Evolutionary conservation across 2,888 invertebrate genomes (phyloP).

Genomic region (Cheilosia scutellata): DNA sequence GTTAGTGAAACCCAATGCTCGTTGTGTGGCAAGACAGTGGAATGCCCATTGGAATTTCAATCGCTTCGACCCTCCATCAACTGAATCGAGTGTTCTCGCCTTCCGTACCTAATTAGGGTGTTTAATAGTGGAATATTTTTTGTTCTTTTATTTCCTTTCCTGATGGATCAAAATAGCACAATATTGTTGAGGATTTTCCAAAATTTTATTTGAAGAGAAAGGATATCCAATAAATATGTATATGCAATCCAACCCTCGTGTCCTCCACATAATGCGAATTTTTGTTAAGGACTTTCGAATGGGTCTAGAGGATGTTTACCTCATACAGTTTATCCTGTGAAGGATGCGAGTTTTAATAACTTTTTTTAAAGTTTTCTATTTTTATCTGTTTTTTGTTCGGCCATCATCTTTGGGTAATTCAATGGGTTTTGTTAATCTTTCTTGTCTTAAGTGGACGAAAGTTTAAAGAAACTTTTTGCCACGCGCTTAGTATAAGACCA

Average conservation of each 20-base stretch:
- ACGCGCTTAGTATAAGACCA: constrained; percentile 13
- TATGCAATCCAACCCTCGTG: background rate
- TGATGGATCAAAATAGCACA: background rate
- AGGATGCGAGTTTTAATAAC: constrained; percentile 27
- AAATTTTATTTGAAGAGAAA: background rate
- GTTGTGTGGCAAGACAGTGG: background rate
- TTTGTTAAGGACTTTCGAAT: constrained; percentile 3
- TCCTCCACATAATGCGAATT: background rate
- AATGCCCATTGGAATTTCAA: constrained; percentile 39
- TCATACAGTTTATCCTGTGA: background rate
- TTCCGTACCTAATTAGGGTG: constrained; percentile 25
- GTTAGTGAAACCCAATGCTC: constrained; percentile 22
- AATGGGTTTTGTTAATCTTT: constrained; percentile 17
- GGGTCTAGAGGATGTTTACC: constrained; percentile 6
- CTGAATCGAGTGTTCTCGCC: background rate
- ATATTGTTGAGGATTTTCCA: constrained; percentile 4
- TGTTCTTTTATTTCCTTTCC: background rate
- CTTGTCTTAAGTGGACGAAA: constrained; percentile 2
- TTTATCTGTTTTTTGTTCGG: background rate
- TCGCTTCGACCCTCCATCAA: constrained; percentile 19
- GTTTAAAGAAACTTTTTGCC: constrained; percentile 33
- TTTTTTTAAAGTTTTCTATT: constrained; percentile 30
- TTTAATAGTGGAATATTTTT: background rate
- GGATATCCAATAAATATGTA: background rate
- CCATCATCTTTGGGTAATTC: background rate